phyloP scores from a whole-genome alignment of 2,888 invertebrate species.

The Laothoe populi region DNA sequence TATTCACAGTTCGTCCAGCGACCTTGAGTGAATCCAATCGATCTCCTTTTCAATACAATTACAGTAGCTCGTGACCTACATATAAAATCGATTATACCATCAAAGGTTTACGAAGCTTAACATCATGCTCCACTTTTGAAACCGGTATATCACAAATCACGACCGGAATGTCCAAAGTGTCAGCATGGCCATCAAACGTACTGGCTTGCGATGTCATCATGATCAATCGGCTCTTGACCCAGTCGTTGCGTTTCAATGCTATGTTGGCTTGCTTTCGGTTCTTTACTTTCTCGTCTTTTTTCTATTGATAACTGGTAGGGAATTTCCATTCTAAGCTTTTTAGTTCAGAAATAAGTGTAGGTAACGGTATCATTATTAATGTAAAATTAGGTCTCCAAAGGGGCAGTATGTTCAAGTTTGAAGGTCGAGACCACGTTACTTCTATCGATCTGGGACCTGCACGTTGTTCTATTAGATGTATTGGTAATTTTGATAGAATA shows the following conservation, averaged over 20 bases:
- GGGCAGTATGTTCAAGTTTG: background rate
- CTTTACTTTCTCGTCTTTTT: background rate
- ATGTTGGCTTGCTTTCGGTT: background rate
- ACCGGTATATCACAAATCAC: background rate
- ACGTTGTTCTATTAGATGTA: background rate
- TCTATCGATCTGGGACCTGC: background rate
- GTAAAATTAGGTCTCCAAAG: background rate
- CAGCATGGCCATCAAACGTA: background rate
- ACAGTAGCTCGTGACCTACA: conserved; percentile 8
- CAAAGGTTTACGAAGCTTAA: background rate
- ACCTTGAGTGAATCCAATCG: conserved; percentile 9
- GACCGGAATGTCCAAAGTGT: background rate
- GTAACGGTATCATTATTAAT: background rate
- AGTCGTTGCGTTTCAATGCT: background rate
- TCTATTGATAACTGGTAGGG: background rate
- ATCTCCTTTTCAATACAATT: background rate
- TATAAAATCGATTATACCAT: background rate
- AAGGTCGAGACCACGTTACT: background rate
- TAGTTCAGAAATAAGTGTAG: too few relatives aligned
- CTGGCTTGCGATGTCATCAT: conserved; percentile 4
- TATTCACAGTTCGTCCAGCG: background rate
- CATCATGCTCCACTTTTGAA: background rate
- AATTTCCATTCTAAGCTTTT: too few relatives aligned
- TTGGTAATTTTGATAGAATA: too few relatives aligned
- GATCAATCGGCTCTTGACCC: conserved; percentile 6